Conservation (phyloP, 2,888 invertebrate species). For the Cabera pusaria region DNA sequence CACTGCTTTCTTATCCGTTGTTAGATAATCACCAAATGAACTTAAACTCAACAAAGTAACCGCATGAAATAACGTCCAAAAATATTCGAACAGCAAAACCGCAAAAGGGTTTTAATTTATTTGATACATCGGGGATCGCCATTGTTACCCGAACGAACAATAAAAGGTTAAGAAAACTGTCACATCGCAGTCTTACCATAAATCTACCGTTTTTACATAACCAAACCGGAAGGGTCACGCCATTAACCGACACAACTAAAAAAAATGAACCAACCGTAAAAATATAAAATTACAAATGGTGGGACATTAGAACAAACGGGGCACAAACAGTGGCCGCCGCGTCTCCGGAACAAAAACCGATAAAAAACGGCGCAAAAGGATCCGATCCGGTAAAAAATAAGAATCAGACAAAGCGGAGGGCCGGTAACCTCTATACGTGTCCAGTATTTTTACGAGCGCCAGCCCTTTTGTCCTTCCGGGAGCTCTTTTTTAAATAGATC, state of each 20-base stretch:
- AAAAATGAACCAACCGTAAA: slow-evolving; percentile 49
- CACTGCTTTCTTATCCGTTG: too few relatives aligned
- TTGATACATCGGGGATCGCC: slow-evolving; percentile 3
- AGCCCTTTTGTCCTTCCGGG: slow-evolving; percentile 81
- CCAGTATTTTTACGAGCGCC: slow-evolving; percentile 77
- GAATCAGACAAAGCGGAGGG: slow-evolving; percentile 78
- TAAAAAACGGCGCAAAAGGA: slow-evolving; percentile 77
- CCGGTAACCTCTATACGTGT: slow-evolving; percentile 77
- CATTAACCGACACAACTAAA: slow-evolving; percentile 60
- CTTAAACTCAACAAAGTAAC: too few relatives aligned
- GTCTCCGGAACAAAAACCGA: slow-evolving; percentile 83
- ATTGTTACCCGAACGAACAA: slow-evolving; percentile 17
- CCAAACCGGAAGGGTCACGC: slow-evolving; percentile 57
- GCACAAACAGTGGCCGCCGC: slow-evolving; percentile 58
- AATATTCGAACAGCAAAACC: too few relatives aligned
- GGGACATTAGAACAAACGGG: slow-evolving; percentile 77
- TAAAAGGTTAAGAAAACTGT: slow-evolving; percentile 23
- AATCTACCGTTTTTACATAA: slow-evolving; percentile 53
- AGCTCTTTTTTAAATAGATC: slow-evolving; percentile 83
- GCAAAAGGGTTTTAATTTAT: not conserved
- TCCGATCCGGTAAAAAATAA: slow-evolving; percentile 83
- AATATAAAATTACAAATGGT: slow-evolving; percentile 79
- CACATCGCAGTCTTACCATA: slow-evolving; percentile 26
- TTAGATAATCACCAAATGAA: too few relatives aligned
- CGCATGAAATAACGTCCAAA: too few relatives aligned